phyloP scores from a whole-genome alignment of 2,888 invertebrate species.

The Dicyrtoma fusca region DNA sequence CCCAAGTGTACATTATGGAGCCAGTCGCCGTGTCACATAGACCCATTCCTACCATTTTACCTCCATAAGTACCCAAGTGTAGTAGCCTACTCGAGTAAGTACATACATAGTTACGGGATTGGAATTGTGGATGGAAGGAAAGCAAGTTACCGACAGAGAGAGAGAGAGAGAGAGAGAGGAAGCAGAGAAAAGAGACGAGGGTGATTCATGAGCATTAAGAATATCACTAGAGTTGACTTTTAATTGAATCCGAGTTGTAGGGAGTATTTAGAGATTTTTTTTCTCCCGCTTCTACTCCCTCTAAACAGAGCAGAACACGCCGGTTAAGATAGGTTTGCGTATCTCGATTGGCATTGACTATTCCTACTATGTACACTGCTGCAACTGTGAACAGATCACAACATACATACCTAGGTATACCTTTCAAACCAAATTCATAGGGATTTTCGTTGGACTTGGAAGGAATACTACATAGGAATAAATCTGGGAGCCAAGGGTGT shows the following conservation, averaged over 20 bases:
- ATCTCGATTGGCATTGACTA: too few species aligned
- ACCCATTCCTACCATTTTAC: background rate
- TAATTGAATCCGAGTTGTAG: conserved; percentile 46
- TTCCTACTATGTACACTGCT: too few species aligned
- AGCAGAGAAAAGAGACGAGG: conserved; percentile 22
- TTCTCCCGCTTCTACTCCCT: background rate
- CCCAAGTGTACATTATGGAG: background rate
- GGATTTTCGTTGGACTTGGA: too few species aligned
- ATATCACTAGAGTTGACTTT: conserved; percentile 44
- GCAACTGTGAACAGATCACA: too few species aligned
- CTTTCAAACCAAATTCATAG: too few species aligned
- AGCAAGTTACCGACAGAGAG: conserved; percentile 19
- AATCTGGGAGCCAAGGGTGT: too few species aligned
- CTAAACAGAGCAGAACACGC: too few species aligned
- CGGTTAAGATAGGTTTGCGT: too few species aligned
- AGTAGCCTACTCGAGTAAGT: background rate
- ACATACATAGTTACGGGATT: background rate
- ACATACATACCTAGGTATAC: too few species aligned
- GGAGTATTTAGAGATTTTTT: conserved; percentile 19
- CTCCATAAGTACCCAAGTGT: background rate
- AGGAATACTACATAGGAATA: too few species aligned
- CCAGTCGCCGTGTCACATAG: background rate
- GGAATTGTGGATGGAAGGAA: background rate
- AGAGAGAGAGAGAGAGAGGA: conserved; percentile 25
- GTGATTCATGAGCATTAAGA: conserved; percentile 47